Base-by-base conservation (phyloP, 2,888 invertebrate species). In the Slavum lentiscoides region DNA sequence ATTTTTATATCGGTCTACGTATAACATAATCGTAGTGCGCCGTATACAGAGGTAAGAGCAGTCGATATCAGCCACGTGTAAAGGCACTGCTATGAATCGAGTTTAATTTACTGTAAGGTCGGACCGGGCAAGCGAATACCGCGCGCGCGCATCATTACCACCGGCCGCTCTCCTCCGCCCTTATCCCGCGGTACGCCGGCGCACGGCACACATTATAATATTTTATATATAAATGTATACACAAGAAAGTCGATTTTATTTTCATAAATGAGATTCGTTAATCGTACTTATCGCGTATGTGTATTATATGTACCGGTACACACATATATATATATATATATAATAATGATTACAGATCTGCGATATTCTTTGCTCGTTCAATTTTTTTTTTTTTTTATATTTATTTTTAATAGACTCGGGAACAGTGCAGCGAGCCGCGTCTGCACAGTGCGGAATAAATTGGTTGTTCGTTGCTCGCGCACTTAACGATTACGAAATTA, bases 261-360 rank as follows among this genome's bases (percentile, higher is more conserved):
- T 75, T 75, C 66, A 67, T 75, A 75, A 75, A 75, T 58, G 74
- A 67, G 74, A 75, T 75, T 67, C 58, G 58, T 75, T 75, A 74
- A 74, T 74, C 74, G 74, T 17, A 53, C 21, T 53, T 61, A 69
- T 69, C 69, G 69, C 30, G 69, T 55, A 53, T 39, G 30, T 4
- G 30, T 30, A 4, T 30, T 30, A 30, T 30, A 30, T 4, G 30
- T 30, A 30, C 30, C 30, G 30, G 30, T 30, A 30, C 4, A 30
- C 4, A 30, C 4, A 30, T 30, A 30, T n/a, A n/a, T 70, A 39
- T 70, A 39, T 21, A 58, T 37, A 37, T 19, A 19, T n/a, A 21
- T 61, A 43, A 62, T 64, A 37, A 74, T 74, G 53, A 74, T 74
- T 66, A 70, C 55, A 66, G 74, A 64, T 74, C 66, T 39, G 74